phyloP scores from a whole-genome alignment of 2,113 vertebrate genomes.

The Daubentonia madagascariensis region DNA sequence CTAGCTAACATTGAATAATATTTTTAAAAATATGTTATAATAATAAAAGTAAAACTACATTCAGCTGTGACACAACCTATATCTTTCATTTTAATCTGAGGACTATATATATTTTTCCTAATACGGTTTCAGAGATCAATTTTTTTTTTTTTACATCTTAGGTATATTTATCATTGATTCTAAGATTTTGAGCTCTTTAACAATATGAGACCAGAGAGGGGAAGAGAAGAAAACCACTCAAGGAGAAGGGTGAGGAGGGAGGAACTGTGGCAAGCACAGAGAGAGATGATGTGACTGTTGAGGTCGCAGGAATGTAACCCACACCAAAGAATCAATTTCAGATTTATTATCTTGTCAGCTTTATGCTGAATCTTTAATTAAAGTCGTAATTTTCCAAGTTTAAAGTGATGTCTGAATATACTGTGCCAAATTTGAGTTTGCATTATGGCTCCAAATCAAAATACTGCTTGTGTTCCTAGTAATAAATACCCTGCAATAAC shows the following conservation, averaged over 20 bases:
- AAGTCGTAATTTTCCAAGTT: slow-evolving; percentile 67
- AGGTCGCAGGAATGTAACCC: slow-evolving; percentile 44
- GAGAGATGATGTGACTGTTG: neutral
- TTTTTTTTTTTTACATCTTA: neutral
- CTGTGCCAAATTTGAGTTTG: slow-evolving; percentile 50
- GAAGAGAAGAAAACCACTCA: neutral
- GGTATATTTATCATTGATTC: neutral
- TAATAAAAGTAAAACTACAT: neutral
- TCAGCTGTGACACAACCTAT: neutral
- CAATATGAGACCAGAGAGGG: neutral
- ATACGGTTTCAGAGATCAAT: neutral
- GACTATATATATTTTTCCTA: neutral
- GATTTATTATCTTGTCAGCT: slow-evolving; percentile 64
- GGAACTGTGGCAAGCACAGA: neutral
- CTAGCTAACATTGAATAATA: neutral
- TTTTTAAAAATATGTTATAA: neutral
- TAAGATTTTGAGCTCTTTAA: neutral
- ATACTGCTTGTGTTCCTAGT: neutral
- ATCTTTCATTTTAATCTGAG: neutral
- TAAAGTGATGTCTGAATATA: slow-evolving; percentile 53
- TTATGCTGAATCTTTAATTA: slow-evolving; percentile 73
- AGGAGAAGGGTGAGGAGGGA: neutral
- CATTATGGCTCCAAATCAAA: slow-evolving; percentile 50
- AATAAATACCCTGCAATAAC: slow-evolving; percentile 43
- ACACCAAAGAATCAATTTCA: slow-evolving; percentile 50